Percentiles rank a stretch among this genome's conserved stretches.
These are phyloP conservation scores for Heliocidaris erythrogramma DNA, from an alignment of 35 echinoderm and acorn worm genomes.

Conservation along the genomic window DNA sequence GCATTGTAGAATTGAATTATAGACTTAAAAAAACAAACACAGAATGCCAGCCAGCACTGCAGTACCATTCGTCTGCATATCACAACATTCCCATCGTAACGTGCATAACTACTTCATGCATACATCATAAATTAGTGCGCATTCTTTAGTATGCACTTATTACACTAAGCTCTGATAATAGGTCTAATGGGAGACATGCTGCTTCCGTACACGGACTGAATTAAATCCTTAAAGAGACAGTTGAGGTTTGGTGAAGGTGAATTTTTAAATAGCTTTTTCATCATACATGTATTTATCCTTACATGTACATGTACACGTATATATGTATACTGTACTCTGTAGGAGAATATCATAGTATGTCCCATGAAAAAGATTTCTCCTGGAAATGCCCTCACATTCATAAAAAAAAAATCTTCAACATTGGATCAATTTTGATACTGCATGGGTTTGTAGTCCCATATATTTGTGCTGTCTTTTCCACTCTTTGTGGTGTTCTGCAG, in stretches of 20 bases:
- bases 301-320: too few relatives aligned
- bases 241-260: neutral
- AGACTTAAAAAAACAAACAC: neutral
- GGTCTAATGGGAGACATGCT: constrained; percentile 7
- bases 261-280: too few relatives aligned
- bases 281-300: too few relatives aligned
- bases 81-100: neutral
- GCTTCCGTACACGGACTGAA: neutral
- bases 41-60: neutral
- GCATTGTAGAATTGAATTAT: neutral
- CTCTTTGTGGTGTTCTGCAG: too few relatives aligned
- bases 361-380: too few relatives aligned
- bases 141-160: neutral
- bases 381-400: too few relatives aligned
- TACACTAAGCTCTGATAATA: neutral
- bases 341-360: too few relatives aligned
- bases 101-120: neutral
- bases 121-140: neutral
- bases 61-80: neutral
- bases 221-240: neutral
- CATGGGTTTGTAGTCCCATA: too few relatives aligned
- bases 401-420: too few relatives aligned
- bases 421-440: too few relatives aligned
- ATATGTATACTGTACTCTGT: too few relatives aligned
- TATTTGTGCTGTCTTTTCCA: too few relatives aligned